These are phyloP conservation scores for Leptogaster cylindrica DNA, from an alignment of 2,888 invertebrate genomes.

Conservation along the genomic window DNA sequence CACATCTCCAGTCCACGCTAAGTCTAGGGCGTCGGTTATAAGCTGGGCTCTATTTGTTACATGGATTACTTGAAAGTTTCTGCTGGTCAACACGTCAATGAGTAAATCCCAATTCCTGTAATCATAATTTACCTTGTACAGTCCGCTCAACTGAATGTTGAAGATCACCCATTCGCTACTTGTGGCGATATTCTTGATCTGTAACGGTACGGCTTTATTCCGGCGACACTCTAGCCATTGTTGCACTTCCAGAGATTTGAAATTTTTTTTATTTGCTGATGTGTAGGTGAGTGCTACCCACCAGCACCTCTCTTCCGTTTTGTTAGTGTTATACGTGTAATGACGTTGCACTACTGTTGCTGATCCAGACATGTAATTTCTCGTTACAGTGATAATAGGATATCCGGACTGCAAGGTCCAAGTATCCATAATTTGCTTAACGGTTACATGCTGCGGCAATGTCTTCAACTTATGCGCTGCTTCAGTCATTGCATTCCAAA, in stretches of 20 bases:
- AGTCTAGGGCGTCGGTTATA: constrained; percentile 77
- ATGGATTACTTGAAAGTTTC: constrained; percentile 66
- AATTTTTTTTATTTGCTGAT: constrained; percentile 61
- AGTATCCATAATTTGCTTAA: constrained; percentile 81
- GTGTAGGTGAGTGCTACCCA: constrained; percentile 71
- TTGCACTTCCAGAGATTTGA: constrained; percentile 64
- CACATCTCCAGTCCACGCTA: constrained; percentile 71
- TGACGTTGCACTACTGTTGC: constrained; percentile 68
- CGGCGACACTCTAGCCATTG: constrained; percentile 64
- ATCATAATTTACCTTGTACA: constrained; percentile 81
- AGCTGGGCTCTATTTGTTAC: constrained; percentile 80
- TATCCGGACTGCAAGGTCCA: constrained; percentile 88
- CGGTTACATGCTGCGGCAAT: constrained; percentile 66
- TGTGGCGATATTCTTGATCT: constrained; percentile 59
- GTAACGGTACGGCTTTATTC: constrained; percentile 51
- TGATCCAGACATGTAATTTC: constrained; percentile 66
- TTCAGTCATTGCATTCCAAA: constrained; percentile 78
- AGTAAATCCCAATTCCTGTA: constrained; percentile 75
- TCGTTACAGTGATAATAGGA: constrained; percentile 73
- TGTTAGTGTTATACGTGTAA: constrained; percentile 56
- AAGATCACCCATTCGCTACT: constrained; percentile 73
- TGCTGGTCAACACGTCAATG: constrained; percentile 65
- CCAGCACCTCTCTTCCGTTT: constrained; percentile 63
- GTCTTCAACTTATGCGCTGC: constrained; percentile 64
- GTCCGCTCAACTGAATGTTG: constrained; percentile 74